phyloP scores from a whole-genome alignment of 2,888 invertebrate genomes.

The Ypsolopha sequella region DNA sequence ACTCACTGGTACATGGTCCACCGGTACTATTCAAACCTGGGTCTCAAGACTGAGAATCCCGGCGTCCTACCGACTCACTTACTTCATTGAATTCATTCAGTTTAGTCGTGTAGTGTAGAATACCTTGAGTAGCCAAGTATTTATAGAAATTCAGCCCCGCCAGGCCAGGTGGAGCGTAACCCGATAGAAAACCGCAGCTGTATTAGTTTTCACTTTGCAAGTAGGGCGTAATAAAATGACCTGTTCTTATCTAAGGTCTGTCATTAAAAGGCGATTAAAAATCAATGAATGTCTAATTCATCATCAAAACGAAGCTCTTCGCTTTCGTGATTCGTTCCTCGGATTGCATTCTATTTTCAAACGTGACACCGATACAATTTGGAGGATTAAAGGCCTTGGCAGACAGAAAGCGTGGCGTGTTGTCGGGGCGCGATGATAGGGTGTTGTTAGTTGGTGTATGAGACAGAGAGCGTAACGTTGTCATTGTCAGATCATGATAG shows the following conservation, averaged over 20 bases:
- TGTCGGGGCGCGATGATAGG: too few species aligned
- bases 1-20: too few species aligned
- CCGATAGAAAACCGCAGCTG: conserved; percentile 52
- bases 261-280: conserved; percentile 9
- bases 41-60: too few species aligned
- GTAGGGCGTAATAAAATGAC: conserved; percentile 49
- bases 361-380: conserved; percentile 6
- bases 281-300: not conserved
- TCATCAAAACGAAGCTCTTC: too few species aligned
- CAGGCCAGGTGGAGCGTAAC: conserved; percentile 53
- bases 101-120: too few species aligned
- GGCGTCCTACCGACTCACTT: too few species aligned
- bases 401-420: too few species aligned
- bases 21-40: too few species aligned
- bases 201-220: conserved; percentile 54
- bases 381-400: conserved; percentile 1
- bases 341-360: not conserved
- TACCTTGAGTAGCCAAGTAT: not conserved
- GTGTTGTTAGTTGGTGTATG: too few species aligned
- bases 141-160: conserved; percentile 41
- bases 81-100: too few species aligned
- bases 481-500: too few species aligned
- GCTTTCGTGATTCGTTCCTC: not conserved
- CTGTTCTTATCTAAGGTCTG: conserved; percentile 39
- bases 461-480: too few species aligned